A percentile compares a stretch with the other conserved stretches of the same genome.
Conservation (phyloP, 1,140 invertebrate species). For the Psilanteris sp. region DNA sequence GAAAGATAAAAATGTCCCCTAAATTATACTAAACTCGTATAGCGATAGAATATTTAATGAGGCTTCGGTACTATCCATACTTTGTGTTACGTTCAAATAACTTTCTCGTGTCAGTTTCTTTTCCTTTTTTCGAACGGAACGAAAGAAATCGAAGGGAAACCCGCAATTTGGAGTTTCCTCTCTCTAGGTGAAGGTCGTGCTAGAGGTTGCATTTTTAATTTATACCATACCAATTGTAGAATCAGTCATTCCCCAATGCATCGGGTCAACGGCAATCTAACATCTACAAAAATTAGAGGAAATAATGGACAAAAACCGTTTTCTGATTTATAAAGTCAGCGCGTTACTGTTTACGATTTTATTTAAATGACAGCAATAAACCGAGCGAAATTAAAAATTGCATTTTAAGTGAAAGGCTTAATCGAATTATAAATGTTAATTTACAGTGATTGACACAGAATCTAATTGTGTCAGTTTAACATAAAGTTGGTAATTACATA, state of each 20-base stretch:
- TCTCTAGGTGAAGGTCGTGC: slow-evolving; percentile 42
- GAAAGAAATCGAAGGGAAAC: slow-evolving; percentile 35
- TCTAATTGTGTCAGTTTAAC: slow-evolving; percentile 1
- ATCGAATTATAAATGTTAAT: slow-evolving; percentile 11
- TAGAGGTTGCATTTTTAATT: slow-evolving; percentile 25
- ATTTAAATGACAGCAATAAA: no score
- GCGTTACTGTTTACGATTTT: no score
- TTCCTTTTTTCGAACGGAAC: slow-evolving; percentile 29
- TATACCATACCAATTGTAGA: no score
- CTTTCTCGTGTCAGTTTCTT: slow-evolving; percentile 51
- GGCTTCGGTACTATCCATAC: slow-evolving; percentile 2
- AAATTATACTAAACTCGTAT: slow-evolving; percentile 33
- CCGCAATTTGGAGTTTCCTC: slow-evolving; percentile 41
- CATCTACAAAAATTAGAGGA: no score
- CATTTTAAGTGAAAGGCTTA: neutral
- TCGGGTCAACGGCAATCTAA: slow-evolving; percentile 2
- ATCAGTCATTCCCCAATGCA: no score
- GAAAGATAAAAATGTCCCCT: slow-evolving; percentile 39
- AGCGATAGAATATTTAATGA: slow-evolving; percentile 48
- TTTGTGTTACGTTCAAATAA: slow-evolving; percentile 36
- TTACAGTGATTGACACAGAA: neutral
- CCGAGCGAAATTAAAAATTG: no score
- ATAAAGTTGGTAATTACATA: no score
- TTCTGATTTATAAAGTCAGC: no score
- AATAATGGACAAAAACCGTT: no score